Conservation (phyloP, 30 jellyfish, hydroid and myxozoan genomes). For the Aurelia coerulea region DNA sequence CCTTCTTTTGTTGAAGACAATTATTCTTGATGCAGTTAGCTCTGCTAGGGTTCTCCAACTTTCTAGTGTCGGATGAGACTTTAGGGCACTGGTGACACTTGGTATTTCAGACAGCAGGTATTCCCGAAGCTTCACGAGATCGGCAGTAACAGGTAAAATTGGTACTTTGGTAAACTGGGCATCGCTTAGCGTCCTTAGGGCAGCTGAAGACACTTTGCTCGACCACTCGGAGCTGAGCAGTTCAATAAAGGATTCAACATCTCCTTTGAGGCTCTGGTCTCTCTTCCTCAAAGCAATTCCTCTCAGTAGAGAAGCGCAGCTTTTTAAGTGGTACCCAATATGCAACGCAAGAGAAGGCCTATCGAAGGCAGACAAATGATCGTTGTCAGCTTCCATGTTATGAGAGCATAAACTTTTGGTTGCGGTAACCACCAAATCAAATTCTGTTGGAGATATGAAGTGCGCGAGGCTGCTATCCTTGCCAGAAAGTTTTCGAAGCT, state of each 20-base stretch:
- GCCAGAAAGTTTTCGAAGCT: conserved; percentile 20
- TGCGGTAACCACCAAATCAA: conserved; percentile 42
- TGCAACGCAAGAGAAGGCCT: conserved; percentile 54
- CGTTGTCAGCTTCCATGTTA: conserved; percentile 17
- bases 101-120: conserved; percentile 41
- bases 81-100: background rate
- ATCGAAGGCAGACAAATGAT: conserved; percentile 35
- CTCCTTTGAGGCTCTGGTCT: conserved; percentile 6
- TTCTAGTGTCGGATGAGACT: conserved; percentile 4
- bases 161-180: conserved; percentile 19
- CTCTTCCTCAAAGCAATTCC: conserved; percentile 15
- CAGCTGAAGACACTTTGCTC: conserved; percentile 20
- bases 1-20: conserved; percentile 42
- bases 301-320: conserved; percentile 1
- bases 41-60: conserved; percentile 55
- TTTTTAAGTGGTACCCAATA: conserved; percentile 28
- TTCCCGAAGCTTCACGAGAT: conserved; percentile 31
- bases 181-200: conserved; percentile 39
- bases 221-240: conserved; percentile 46
- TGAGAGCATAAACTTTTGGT: conserved; percentile 38
- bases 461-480: conserved; percentile 1
- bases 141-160: conserved; percentile 35
- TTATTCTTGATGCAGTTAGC: conserved; percentile 38
- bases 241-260: conserved; percentile 17
- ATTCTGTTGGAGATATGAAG: conserved; percentile 3